phyloP scores from a whole-genome alignment of 2,797 vertebrate genomes.

The Onychomys arenicola region DNA sequence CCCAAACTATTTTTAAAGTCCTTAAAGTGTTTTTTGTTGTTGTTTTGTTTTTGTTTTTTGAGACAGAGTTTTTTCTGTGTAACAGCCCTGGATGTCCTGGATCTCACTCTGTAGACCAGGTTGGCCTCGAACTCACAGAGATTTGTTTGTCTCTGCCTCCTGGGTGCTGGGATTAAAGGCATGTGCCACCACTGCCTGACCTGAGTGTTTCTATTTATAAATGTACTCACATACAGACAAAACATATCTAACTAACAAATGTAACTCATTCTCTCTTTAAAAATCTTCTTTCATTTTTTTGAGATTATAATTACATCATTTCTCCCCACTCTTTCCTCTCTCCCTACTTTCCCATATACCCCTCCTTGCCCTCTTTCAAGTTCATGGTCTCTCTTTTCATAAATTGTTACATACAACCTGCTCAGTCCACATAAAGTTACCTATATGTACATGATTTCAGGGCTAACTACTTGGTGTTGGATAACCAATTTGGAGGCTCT shows the following conservation, averaged over 20 bases:
- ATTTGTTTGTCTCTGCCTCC: not conserved
- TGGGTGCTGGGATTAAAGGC: not conserved
- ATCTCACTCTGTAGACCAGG: not conserved
- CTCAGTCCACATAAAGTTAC: not conserved
- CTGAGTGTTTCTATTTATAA: not conserved
- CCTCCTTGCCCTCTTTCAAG: not conserved
- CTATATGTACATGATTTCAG: not conserved
- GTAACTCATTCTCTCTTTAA: not conserved
- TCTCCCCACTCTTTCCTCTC: not conserved
- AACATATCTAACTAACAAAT: not conserved
- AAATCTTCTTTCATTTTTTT: not conserved
- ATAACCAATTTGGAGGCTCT: not conserved
- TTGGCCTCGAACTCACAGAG: not conserved
- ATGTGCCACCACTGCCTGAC: not conserved
- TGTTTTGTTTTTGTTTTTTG: not conserved
- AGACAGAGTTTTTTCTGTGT: not conserved
- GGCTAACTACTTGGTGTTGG: too few relatives aligned
- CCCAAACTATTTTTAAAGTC: not conserved
- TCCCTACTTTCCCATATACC: not conserved
- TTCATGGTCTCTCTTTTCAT: not conserved
- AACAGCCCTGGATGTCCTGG: not conserved
- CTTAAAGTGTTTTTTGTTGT: not conserved
- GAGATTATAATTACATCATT: not conserved
- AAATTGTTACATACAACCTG: not conserved
- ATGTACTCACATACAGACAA: not conserved